A percentile compares a stretch with the other conserved stretches of the same genome.
These are phyloP conservation scores for Drosophila quinaria DNA, from an alignment of 2,888 invertebrate species.

Conservation along the genomic window DNA sequence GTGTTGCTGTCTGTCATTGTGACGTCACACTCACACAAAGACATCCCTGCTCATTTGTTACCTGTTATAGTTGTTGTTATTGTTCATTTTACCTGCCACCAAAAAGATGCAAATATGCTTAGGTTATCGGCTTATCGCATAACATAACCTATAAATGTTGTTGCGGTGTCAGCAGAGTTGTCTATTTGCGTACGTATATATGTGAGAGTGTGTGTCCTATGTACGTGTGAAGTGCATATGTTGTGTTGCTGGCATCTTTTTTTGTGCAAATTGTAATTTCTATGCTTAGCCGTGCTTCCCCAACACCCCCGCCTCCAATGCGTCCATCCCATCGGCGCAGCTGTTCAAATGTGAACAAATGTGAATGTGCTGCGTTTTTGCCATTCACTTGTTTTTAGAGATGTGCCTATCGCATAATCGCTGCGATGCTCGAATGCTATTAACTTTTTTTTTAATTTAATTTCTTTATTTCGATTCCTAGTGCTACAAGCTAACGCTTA, in stretches of 20 bases:
- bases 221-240: not conserved
- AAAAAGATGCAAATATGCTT: constrained; percentile 24
- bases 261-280: constrained; percentile 25
- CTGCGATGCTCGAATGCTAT: too few relatives aligned
- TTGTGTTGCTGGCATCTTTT: constrained; percentile 14
- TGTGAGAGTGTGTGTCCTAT: not conserved
- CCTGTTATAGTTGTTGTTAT: constrained; percentile 27
- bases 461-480: too few relatives aligned
- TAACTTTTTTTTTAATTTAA: not conserved
- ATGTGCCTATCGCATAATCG: constrained; percentile 11
- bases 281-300: constrained; percentile 1
- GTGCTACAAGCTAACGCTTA: too few relatives aligned
- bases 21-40: constrained; percentile 68
- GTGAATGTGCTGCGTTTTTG: constrained; percentile 31
- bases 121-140: constrained; percentile 49
- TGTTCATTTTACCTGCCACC: constrained; percentile 21
- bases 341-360: too few relatives aligned
- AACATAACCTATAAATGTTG: constrained; percentile 55
- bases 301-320: not conserved
- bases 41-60: constrained; percentile 14
- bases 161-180: constrained; percentile 21
- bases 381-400: constrained; percentile 33
- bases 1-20: constrained; percentile 47
- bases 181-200: constrained; percentile 7
- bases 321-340: constrained; percentile 2